These are phyloP conservation scores for Struthio camelus DNA, from an alignment of 2,113 vertebrate genomes.

Conservation along the genomic window DNA sequence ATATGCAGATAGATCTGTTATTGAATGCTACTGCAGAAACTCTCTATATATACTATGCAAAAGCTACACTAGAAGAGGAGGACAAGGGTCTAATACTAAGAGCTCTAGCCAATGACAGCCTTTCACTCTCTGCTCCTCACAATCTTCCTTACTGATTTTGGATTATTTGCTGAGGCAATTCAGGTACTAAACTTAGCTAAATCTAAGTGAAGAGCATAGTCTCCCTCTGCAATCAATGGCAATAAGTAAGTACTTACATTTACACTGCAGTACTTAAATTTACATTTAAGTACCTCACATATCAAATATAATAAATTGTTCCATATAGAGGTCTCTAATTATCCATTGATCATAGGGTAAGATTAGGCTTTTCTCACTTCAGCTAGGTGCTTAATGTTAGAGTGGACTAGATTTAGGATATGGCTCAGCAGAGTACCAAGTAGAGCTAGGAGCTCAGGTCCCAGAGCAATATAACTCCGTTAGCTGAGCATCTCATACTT, in stretches of 20 bases:
- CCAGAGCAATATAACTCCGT: background rate
- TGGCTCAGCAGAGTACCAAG: background rate
- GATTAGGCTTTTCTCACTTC: background rate
- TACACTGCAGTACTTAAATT: background rate
- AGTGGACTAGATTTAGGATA: background rate
- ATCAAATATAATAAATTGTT: background rate
- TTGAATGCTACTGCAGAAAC: background rate
- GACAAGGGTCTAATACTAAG: background rate
- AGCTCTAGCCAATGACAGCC: background rate
- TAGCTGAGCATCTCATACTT: background rate
- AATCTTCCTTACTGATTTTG: background rate
- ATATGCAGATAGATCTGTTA: background rate
- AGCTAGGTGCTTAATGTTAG: background rate
- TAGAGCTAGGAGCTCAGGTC: background rate
- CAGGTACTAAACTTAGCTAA: background rate
- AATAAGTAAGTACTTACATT: background rate
- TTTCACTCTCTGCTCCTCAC: background rate
- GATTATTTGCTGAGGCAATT: background rate
- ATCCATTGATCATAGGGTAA: background rate
- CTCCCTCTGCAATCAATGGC: background rate
- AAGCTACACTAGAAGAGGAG: constrained; percentile 5
- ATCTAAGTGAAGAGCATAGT: background rate
- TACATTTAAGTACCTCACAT: background rate
- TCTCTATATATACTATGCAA: background rate
- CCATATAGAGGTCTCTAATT: background rate